Base-by-base conservation (phyloP, 2,888 invertebrate genomes). In the Mactromeris polynyma region DNA sequence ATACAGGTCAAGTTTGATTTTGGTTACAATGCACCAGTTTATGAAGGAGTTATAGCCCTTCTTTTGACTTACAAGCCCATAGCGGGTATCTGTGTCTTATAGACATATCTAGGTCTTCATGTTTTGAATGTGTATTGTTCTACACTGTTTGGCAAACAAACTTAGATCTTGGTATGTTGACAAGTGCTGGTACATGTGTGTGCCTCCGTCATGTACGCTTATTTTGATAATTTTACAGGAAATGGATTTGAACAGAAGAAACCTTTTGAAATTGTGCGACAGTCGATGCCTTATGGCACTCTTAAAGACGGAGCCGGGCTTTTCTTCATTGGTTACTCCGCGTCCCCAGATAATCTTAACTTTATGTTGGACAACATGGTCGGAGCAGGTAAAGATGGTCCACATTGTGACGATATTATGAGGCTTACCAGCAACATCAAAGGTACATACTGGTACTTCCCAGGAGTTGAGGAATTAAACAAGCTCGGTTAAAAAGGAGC, bases 311-410 rank as follows among this genome's bases (percentile, higher is more conserved):
- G 96, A 7, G 94, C 95, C 26, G 96, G 97, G 17, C 94, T 96
- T 6, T 97, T 97, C 93, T 97, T 97, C 94, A 97, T 97, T 88
- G 96, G 95, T 38, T 97, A 96, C 88, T 95, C 96, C 19, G 95
- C 95, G 0, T 94, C 94, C 19, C 96, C 96, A 0, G 92, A 94
- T 19, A 96, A 96, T 91, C 94, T 96, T 42, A 95, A 97, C 91
- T 97, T 91, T 93, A 96, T 97, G 96, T 90, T 97, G 84, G 96
- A 97, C 90, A 94, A 96, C 73, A 97, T 97, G 97, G 96, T 96
- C 3, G 96, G 96, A 2, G 94, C 95, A 17, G 95, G 95, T 19
- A 94, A 92, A 2, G 96, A 96, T 80, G 96, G 96, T 80, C 94
- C 94, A 0, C 95, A 95, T 80, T 88, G 90, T 83, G 96, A 97